Percentiles rank a stretch among this genome's conserved stretches.
Evolutionary conservation across 1,140 invertebrate genomes (phyloP).

Genomic region (Temnothorax curvispinosus): DNA sequence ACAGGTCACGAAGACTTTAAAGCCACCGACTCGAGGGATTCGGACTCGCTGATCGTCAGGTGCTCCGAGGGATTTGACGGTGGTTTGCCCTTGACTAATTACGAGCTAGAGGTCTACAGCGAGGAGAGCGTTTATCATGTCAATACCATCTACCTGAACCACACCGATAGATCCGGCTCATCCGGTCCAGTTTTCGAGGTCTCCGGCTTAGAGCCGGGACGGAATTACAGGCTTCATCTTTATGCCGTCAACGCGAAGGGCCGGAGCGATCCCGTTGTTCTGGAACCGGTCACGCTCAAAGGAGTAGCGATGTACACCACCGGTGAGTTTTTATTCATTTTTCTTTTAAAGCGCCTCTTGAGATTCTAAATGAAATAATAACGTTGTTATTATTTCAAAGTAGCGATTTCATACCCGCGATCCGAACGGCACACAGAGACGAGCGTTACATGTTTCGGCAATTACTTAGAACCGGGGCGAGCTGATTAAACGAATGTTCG

Average conservation of each 20-base stretch:
- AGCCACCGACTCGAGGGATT: slow-evolving; percentile 91
- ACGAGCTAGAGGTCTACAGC: slow-evolving; percentile 90
- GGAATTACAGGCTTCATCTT: slow-evolving; percentile 90
- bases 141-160: slow-evolving; percentile 79
- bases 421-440: no score
- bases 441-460: not conserved
- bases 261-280: slow-evolving; percentile 91
- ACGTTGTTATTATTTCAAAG: not conserved
- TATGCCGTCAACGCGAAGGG: slow-evolving; percentile 95
- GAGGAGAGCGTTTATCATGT: slow-evolving; percentile 80
- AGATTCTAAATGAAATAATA: not conserved
- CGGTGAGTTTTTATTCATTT: slow-evolving; percentile 70
- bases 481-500: not conserved
- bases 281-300: slow-evolving; percentile 93
- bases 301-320: slow-evolving; percentile 89
- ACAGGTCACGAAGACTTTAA: slow-evolving; percentile 88
- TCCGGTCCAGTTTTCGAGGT: slow-evolving; percentile 89
- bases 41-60: slow-evolving; percentile 89
- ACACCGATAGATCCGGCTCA: slow-evolving; percentile 70
- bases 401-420: not conserved
- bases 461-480: not conserved
- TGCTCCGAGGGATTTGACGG: slow-evolving; percentile 95
- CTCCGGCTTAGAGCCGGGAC: slow-evolving; percentile 90
- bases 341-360: not conserved
- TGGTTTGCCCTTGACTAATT: slow-evolving; percentile 93